Base-by-base conservation (phyloP, 2,888 invertebrate genomes). In the Lasiommata megera region DNA sequence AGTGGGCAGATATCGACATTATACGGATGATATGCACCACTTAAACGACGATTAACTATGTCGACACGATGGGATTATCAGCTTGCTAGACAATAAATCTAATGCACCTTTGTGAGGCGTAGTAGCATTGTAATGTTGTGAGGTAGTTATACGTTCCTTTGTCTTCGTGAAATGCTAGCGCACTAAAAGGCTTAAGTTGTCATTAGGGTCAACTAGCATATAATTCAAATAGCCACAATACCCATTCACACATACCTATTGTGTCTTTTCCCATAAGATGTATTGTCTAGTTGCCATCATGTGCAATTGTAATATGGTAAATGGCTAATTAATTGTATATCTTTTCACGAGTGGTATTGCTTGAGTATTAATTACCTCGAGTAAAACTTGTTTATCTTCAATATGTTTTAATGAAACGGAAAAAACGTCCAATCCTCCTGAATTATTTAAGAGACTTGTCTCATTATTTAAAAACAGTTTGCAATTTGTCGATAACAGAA, bases 141-240 rank as follows among this genome's bases (percentile, higher is more conserved):
- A 63, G 63, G 58, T 66, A 62, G 58, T 58, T 50, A 55, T 58
- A 52, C 46, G 28, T 47, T 34, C 60, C 57, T 65, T 67, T 65
- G 62, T 61, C 61, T 64, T 53, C 52, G 54, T 58, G 54, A 56
- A 60, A 58, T 51, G 58, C 52, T 56, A 63, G 58, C 62, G 60
- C 52, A 60, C 56, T 68, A 73, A 79, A 80, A 86, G 86, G 85
- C 69, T 83, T 72, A 61, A 69, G 68, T 64, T 77, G 79, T 82
- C 80, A 87, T 88, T 85, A 82, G 80, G 84, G 84, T 85, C 84
- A 84, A 80, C 78, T 74, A 69, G 74, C 76, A 70, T 72, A 71
- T 76, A 73, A 68, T 64, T 66, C 58, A 68, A 53, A 51, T 48
- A 16, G 46, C 36, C 63, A 65, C 66, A 64, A 58, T 59, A 59